Evolutionary conservation across 2,797 vertebrate species (phyloP).

Genomic region (Hypotaenidia philippensis): DNA sequence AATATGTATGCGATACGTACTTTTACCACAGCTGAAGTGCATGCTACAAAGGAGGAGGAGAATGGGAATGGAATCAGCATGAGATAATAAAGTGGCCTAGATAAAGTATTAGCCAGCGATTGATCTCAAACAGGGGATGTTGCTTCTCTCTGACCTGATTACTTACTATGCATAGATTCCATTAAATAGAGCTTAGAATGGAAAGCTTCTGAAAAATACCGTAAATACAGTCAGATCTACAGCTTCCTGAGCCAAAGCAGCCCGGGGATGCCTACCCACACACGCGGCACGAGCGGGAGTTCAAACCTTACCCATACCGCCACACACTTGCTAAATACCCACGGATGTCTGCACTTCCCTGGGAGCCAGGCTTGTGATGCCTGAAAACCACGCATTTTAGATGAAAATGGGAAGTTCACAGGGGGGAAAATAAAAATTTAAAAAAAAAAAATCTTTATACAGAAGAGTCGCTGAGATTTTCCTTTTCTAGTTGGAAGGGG

Average conservation of each 20-base stretch:
- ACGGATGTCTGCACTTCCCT: fast-evolving
- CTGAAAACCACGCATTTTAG: neutral
- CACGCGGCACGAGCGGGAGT: fast-evolving
- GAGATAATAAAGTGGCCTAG: constrained; percentile 87
- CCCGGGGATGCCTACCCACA: neutral
- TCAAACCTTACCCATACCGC: neutral
- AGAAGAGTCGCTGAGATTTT: neutral
- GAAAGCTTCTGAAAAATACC: constrained; percentile 75
- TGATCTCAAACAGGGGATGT: constrained; percentile 84
- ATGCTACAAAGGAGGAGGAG: constrained; percentile 82
- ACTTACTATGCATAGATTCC: constrained; percentile 86
- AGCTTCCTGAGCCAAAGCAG: neutral
- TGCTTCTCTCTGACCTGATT: constrained; percentile 83
- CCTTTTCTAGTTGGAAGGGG: neutral
- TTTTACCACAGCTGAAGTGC: constrained; percentile 81
- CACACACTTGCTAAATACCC: fast-evolving
- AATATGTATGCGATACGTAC: constrained; percentile 89
- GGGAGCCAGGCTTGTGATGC: neutral
- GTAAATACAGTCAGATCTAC: constrained; percentile 57
- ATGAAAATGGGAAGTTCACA: fast-evolving
- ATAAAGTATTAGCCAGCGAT: constrained; percentile 86
- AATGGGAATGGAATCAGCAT: constrained; percentile 80
- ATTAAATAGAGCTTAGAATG: constrained; percentile 87
- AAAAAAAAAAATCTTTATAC: neutral
- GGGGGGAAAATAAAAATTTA: neutral